phyloP scores from a whole-genome alignment of 2,888 invertebrate species.

The Tuta absoluta region DNA sequence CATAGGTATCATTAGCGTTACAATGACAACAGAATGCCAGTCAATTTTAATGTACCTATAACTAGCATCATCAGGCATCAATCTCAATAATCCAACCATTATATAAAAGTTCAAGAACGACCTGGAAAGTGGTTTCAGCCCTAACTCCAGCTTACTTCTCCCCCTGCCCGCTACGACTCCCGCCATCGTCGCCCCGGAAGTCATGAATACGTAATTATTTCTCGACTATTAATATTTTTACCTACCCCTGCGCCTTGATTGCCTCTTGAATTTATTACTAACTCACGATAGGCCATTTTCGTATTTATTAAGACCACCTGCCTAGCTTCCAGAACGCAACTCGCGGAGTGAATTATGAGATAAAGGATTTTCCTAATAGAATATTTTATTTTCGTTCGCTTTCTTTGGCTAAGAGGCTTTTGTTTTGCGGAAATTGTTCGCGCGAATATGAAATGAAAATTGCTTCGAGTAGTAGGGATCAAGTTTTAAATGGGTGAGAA shows the following conservation, averaged over 20 bases:
- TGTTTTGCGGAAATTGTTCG: conserved; percentile 53
- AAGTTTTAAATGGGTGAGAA: not conserved
- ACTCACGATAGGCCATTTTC: conserved; percentile 72
- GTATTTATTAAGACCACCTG: conserved; percentile 81
- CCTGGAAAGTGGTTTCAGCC: conserved; percentile 34
- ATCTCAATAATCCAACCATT: conserved; percentile 40
- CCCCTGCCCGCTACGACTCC: conserved; percentile 34
- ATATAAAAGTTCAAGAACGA: conserved; percentile 37
- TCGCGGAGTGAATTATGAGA: conserved; percentile 73
- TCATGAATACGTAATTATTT: conserved; percentile 80
- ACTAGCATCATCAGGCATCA: not conserved
- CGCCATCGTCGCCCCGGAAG: conserved; percentile 54
- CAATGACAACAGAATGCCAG: not conserved
- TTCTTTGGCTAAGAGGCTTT: conserved; percentile 60
- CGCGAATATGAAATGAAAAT: conserved; percentile 34
- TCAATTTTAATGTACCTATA: not conserved
- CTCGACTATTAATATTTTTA: conserved; percentile 80
- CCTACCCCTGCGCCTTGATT: conserved; percentile 78
- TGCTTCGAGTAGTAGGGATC: not conserved
- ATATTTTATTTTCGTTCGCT: conserved; percentile 73
- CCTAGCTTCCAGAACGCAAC: conserved; percentile 62
- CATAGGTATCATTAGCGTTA: too few species aligned
- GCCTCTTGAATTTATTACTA: conserved; percentile 81
- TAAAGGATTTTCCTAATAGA: conserved; percentile 75
- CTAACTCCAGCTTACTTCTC: conserved; percentile 57